Conservation (phyloP, 2,113 vertebrate species). For the Urocynchramus pylzowi region DNA sequence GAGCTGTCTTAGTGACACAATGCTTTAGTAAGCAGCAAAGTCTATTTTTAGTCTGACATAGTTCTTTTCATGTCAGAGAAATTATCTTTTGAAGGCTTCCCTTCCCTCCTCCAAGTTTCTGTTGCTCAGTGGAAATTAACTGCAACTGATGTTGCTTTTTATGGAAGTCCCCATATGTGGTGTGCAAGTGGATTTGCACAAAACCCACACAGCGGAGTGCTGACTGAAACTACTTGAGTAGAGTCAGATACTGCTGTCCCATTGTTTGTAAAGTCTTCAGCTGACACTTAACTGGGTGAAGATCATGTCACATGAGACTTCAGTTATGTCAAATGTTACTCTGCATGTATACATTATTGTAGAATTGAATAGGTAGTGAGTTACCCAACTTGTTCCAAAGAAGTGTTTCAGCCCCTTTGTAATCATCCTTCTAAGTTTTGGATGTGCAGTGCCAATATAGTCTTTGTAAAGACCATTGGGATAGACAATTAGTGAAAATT, state of each 20-base stretch:
- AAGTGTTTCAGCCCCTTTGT: background rate
- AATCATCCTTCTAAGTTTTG: background rate
- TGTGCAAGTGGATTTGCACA: background rate
- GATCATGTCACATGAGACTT: background rate
- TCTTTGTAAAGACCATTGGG: background rate
- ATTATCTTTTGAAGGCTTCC: background rate
- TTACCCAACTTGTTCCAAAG: background rate
- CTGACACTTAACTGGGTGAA: background rate
- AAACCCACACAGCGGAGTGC: accelerated
- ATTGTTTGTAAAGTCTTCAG: background rate
- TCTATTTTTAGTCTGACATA: background rate
- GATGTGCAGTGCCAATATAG: background rate
- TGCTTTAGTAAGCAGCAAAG: background rate
- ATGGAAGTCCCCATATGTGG: background rate
- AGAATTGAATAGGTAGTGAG: background rate
- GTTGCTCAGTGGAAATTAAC: background rate
- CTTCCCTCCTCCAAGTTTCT: background rate
- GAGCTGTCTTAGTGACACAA: background rate
- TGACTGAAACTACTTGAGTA: background rate
- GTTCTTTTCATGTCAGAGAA: background rate
- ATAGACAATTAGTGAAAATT: background rate
- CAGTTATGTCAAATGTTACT: background rate
- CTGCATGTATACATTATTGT: background rate
- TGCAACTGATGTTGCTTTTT: background rate
- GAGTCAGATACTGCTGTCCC: background rate